Base-by-base conservation (phyloP, 2,888 invertebrate species). In the Tineola bisselliella region DNA sequence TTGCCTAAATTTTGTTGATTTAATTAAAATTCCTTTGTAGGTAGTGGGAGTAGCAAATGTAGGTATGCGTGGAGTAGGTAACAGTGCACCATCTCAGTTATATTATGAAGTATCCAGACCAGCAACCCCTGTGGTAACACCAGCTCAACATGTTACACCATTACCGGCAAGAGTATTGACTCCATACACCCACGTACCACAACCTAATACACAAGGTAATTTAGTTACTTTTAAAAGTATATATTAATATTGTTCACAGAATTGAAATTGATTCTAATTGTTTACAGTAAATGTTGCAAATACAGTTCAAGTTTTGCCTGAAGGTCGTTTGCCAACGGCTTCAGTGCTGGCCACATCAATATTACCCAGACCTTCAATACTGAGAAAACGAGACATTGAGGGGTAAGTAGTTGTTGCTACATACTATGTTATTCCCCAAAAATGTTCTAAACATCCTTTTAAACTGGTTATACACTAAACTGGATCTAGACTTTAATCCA, bases 301-400 rank as follows among this genome's bases (percentile, higher is more conserved):
- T 62, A 64, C 79, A 8, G 72, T 75, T 2, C 69, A 76, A 31
- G 64, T 71, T 2, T 61, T 75, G 19, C 62, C 71, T 0, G 83
- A 83, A 10, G 67, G 64, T 11, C 67, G 77, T 4, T 66, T 48
- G 31, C 63, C 70, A 62, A 62, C 73, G 0, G 63, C 73, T 5
- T 66, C 75, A 12, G 64, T 71, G 10, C 70, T 74, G 19, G 68
- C 69, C 18, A 89, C 74, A 0, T 88, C 90, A 61, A 88, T 91
- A 8, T 90, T 93, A 15, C 94, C 94, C 0, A 79, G 95, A 64
- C 95, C 95, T 0, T 94, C 94, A 70, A 94, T 97, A 81, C 82
- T 97, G 62, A 88, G 97, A 63, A 97, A 97, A 82, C 88, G 97
- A 44, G 96, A 96, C 67, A 90, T 91, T 59, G 96, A 96, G 62